These are phyloP conservation scores for Dysmachus trigonus DNA, from an alignment of 2,888 invertebrate species.

Conservation along the genomic window DNA sequence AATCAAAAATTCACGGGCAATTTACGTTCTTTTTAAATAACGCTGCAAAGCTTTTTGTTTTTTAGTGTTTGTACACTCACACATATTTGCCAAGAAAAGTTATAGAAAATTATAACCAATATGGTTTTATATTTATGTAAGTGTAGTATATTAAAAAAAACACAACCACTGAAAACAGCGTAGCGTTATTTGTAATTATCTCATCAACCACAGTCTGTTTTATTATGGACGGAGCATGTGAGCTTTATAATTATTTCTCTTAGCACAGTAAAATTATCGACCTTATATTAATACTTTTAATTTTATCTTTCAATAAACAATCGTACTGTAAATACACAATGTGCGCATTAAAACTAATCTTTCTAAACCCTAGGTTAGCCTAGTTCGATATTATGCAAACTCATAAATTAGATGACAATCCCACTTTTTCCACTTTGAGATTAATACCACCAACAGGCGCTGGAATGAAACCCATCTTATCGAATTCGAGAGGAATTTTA, in stretches of 20 bases:
- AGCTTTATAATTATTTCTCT: no score
- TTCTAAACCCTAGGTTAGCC: no score
- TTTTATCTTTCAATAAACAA: background rate
- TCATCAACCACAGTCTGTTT: background rate
- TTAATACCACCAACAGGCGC: slow-evolving; percentile 21
- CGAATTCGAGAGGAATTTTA: slow-evolving; percentile 15
- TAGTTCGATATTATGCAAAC: background rate
- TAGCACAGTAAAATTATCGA: background rate
- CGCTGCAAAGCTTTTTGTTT: background rate
- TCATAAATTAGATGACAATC: background rate
- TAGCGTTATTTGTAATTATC: no score
- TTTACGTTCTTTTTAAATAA: background rate
- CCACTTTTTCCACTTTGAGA: slow-evolving; percentile 52
- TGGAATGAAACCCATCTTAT: background rate
- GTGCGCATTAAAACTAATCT: background rate
- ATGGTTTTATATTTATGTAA: no score
- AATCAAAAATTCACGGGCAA: background rate
- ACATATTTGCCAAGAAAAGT: no score
- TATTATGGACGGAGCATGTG: no score
- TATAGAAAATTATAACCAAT: no score
- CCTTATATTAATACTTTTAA: background rate
- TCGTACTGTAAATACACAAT: background rate
- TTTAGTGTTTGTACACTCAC: background rate
- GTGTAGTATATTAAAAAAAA: no score
- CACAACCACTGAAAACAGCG: no score